Evolutionary conservation across 2,888 invertebrate species (phyloP), one percentile per base, ranked within the genome.

Genomic region (Scotopteryx bipunctaria): DNA sequence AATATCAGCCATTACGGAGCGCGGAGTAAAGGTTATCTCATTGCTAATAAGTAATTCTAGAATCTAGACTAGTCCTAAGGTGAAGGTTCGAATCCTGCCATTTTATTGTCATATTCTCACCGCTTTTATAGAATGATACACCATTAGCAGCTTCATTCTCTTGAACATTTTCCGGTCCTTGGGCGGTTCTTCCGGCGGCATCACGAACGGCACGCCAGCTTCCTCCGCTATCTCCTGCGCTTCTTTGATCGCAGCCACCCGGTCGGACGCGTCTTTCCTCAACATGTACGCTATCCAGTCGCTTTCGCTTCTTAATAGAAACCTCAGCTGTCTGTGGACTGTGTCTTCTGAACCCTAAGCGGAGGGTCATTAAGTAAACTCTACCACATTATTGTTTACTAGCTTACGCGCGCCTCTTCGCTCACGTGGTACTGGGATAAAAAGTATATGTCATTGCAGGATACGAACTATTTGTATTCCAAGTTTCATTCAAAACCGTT

Each of bases 281-380:
- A 64, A 64, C 69, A 71, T 80, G 38, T 71, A 55, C 29, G 72
- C 66, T 14, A 78, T 76, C 80, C 81, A 85, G 23, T 78, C 66
- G 6, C 58, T 44, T 66, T 89, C 90, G 1, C 66, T 63, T 53
- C 69, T 59, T 19, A 85, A 78, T 14, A 91, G 59, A 57, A 86
- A 83, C 45, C 85, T 71, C 31, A 91, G 49, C 57, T 90, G 86
- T 45, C 86, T 78, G 47, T 86, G 76, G 8, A 91, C 63, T 27
- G 87, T 86, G 57, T 91, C 90, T 73, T 91, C 91, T 15, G 91
- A 91, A 5, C 91, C 91, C 91, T 91, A 46, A 11, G 33, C 11
- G n/a, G 2, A 25, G 9, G 5, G 11, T 11, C 6, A 5, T 23
- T 4, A 23, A 21, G n/a, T 6, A 11, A 27, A 9, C 2, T n/a